Conservation (phyloP, 1,140 invertebrate species). For the Hyles euphorbiae region DNA sequence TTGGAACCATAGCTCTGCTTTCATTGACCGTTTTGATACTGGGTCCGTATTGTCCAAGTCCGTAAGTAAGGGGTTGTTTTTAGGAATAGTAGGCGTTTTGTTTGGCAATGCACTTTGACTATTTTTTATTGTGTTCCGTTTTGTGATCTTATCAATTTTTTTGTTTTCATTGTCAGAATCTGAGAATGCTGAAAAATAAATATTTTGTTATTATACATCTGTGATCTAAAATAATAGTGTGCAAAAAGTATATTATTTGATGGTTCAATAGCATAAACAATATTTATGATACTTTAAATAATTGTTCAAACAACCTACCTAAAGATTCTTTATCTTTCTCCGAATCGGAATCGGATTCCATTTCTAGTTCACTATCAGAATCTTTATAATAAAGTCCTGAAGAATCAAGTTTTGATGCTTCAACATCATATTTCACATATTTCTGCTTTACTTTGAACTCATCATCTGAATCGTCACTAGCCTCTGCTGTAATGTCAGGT, state of each 20-base stretch:
- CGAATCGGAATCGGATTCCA: conserved; percentile 76
- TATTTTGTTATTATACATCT: background rate
- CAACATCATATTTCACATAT: conserved; percentile 81
- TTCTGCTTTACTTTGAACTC: conserved; percentile 76
- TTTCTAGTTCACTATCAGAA: conserved; percentile 82
- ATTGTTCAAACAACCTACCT: conserved; percentile 47
- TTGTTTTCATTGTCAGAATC: conserved; percentile 71
- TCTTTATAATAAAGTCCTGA: conserved; percentile 84
- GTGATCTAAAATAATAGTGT: no score
- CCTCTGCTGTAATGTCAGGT: conserved; percentile 82
- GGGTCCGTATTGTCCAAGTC: conserved; percentile 87
- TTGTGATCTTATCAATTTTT: conserved; percentile 58
- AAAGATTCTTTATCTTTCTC: conserved; percentile 78
- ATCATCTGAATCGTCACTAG: conserved; percentile 79
- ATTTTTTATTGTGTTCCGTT: conserved; percentile 64
- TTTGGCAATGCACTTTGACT: conserved; percentile 40
- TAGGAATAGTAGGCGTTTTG: conserved; percentile 49
- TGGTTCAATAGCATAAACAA: no score
- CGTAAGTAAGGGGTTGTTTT: conserved; percentile 88
- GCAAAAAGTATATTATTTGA: no score
- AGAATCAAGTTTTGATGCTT: conserved; percentile 81
- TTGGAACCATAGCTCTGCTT: conserved; percentile 92
- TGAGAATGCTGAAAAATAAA: conserved; percentile 73
- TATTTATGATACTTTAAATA: no score
- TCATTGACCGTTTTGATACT: conserved; percentile 82